These are phyloP conservation scores for Drosophila guanche DNA, from an alignment of 1,140 invertebrate species.

Conservation along the genomic window DNA sequence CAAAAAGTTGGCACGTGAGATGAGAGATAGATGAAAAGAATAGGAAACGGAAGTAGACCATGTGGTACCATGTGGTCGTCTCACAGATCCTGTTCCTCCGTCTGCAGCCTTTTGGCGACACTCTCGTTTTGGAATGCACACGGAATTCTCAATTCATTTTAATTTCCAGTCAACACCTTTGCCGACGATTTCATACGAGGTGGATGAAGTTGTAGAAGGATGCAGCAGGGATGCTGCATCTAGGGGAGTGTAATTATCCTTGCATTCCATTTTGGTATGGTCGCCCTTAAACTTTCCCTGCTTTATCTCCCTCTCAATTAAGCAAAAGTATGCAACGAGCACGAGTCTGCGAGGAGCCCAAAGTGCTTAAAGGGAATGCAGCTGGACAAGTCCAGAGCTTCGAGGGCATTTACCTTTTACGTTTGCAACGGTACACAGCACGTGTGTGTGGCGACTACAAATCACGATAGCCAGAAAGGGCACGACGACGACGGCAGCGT, in stretches of 20 bases:
- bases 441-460: constrained; percentile 47
- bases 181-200: constrained; percentile 54
- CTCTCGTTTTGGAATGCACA: constrained; percentile 64
- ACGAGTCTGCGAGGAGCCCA: background rate
- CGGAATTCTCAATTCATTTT: constrained; percentile 75
- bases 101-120: constrained; percentile 54
- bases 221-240: background rate
- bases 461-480: constrained; percentile 43
- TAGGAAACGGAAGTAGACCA: background rate
- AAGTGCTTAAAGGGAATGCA: constrained; percentile 15
- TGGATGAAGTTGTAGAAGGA: constrained; percentile 2
- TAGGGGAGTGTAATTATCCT: constrained; percentile 65
- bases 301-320: constrained; percentile 30
- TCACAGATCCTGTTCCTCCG: constrained; percentile 2
- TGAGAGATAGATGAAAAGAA: background rate
- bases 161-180: constrained; percentile 76
- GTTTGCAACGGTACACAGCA: too few species aligned
- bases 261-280: constrained; percentile 59
- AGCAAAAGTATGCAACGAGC: constrained; percentile 49
- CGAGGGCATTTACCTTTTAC: constrained; percentile 9
- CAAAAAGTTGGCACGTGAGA: constrained; percentile 29
- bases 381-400: constrained; percentile 15
- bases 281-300: constrained; percentile 2
- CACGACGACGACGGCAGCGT: constrained; percentile 45
- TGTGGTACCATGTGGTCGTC: constrained; percentile 3